phyloP scores from a whole-genome alignment of 2,797 vertebrate species.

The Corythornis leucogaster region DNA sequence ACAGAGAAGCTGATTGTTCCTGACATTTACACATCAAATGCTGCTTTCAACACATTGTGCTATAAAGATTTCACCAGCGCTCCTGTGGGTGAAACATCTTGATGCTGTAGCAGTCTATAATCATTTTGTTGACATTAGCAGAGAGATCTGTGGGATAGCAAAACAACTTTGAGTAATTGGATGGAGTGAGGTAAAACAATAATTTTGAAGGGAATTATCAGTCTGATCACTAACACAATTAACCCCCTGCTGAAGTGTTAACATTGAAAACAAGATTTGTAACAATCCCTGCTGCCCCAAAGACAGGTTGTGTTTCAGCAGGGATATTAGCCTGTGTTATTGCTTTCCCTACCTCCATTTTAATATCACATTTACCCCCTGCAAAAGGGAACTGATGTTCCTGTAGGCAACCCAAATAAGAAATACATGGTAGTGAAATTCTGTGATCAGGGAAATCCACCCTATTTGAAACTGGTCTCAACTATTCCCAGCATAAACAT shows the following conservation, averaged over 20 bases:
- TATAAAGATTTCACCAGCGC: constrained; percentile 10
- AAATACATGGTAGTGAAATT: neutral
- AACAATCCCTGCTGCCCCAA: neutral
- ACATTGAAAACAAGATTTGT: neutral
- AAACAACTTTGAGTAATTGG: constrained; percentile 52
- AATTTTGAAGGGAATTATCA: constrained; percentile 52
- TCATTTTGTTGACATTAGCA: constrained; percentile 63
- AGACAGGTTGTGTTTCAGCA: neutral
- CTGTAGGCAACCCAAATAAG: neutral
- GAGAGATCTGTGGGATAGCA: constrained; percentile 21
- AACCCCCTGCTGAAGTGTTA: neutral
- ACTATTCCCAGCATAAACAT: neutral
- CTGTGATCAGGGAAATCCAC: neutral
- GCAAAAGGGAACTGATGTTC: neutral
- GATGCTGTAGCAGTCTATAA: constrained; percentile 40
- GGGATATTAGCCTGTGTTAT: neutral
- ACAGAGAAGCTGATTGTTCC: constrained; percentile 1
- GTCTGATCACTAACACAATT: neutral
- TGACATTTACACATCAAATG: constrained; percentile 58
- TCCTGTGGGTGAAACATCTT: constrained; percentile 55
- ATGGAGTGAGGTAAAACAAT: constrained; percentile 52
- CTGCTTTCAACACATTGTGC: neutral
- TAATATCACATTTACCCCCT: neutral
- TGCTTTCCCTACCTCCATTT: neutral
- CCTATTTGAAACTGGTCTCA: neutral